Conservation (phyloP, 2,888 invertebrate species). For the Acholoe squamosa region DNA sequence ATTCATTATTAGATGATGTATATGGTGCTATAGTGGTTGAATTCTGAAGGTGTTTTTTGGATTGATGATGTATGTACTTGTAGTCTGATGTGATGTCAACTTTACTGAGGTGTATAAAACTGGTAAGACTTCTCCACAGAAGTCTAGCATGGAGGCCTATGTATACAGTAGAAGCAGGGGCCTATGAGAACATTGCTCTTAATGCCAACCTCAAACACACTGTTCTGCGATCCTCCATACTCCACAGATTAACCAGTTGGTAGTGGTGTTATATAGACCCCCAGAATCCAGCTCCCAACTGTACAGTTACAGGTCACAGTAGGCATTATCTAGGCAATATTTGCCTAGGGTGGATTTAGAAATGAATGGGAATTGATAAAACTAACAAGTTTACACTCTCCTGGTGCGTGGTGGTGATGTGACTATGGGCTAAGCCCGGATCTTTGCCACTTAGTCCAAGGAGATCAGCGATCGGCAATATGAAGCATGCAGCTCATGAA, state of each 20-base stretch:
- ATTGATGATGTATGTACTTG: no score
- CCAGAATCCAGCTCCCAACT: background rate
- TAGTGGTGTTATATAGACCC: background rate
- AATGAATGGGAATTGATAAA: slow-evolving; percentile 58
- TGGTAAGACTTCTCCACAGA: background rate
- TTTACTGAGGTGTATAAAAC: no score
- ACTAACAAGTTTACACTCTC: slow-evolving; percentile 54
- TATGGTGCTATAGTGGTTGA: no score
- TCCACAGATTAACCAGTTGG: slow-evolving; percentile 23
- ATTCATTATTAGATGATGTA: background rate
- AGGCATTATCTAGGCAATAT: background rate
- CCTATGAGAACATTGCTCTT: slow-evolving; percentile 24
- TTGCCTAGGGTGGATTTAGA: slow-evolving; percentile 41
- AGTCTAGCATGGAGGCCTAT: background rate
- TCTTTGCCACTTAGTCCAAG: slow-evolving; percentile 40
- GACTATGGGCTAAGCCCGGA: slow-evolving; percentile 39
- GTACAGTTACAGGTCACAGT: no score
- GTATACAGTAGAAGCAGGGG: background rate
- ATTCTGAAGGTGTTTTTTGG: no score
- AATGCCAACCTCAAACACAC: slow-evolving; percentile 36
- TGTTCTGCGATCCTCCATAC: background rate
- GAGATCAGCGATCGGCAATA: slow-evolving; percentile 42
- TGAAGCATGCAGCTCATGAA: slow-evolving; percentile 41
- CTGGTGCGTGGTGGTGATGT: slow-evolving; percentile 5
- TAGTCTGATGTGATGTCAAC: no score